Evolutionary conservation across 2,888 invertebrate genomes (phyloP).

Genomic region (Ptycholaimellus sp.): DNA sequence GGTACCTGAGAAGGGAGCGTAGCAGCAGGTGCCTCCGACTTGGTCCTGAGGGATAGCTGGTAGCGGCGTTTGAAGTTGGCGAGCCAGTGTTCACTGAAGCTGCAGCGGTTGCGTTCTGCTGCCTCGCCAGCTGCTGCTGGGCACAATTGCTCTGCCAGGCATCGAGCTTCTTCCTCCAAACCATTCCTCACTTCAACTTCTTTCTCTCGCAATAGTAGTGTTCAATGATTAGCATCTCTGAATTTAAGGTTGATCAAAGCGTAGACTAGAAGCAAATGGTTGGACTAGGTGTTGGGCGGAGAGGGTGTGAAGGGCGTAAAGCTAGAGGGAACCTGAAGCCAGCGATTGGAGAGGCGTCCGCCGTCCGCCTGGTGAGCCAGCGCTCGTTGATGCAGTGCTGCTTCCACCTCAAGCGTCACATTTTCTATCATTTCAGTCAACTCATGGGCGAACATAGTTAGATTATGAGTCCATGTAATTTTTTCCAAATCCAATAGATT

Average conservation of each 20-base stretch:
- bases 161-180: slow-evolving; percentile 6
- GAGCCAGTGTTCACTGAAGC: slow-evolving; percentile 8
- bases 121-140: slow-evolving; percentile 5
- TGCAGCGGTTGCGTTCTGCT: slow-evolving; percentile 6
- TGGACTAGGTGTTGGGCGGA: too few relatives aligned
- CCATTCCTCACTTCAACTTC: too few relatives aligned
- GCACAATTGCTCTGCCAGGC: slow-evolving; percentile 5
- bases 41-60: slow-evolving; percentile 4
- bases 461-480: neutral
- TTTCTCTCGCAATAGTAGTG: too few relatives aligned
- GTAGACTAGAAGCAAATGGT: too few relatives aligned
- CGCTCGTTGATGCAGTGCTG: slow-evolving; percentile 3
- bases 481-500: too few relatives aligned
- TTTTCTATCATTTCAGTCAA: neutral
- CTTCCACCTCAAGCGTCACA: slow-evolving; percentile 2
- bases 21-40: too few relatives aligned
- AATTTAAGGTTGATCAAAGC: too few relatives aligned
- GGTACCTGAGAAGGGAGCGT: too few relatives aligned
- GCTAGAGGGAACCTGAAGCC: slow-evolving; percentile 8
- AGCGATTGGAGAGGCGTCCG: slow-evolving; percentile 5
- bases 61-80: slow-evolving; percentile 8
- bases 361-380: neutral
- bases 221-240: too few relatives aligned
- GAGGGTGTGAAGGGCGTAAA: too few relatives aligned
- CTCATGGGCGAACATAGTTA: neutral